Percentiles rank a stretch among this genome's conserved stretches.
These are phyloP conservation scores for Calidris pygmaea DNA, from an alignment of 2,113 vertebrate species.

Conservation along the genomic window DNA sequence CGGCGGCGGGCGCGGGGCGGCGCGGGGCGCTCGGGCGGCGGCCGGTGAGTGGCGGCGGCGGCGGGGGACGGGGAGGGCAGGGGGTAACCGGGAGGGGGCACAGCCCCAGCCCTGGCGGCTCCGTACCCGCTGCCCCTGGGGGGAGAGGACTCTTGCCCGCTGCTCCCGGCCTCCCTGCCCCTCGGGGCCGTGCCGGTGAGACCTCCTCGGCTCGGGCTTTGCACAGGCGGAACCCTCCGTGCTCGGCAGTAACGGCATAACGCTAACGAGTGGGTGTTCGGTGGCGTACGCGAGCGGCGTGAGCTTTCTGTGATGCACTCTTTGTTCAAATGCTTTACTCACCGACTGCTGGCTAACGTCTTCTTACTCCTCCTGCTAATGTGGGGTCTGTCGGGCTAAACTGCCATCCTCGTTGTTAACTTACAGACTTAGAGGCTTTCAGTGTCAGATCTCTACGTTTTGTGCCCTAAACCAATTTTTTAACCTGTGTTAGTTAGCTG, in stretches of 20 bases:
- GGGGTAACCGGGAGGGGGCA: background rate
- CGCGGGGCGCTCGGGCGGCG: background rate
- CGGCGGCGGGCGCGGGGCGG: background rate
- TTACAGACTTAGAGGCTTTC: rapidly evolving
- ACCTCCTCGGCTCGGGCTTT: background rate
- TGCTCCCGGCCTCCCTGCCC: no score
- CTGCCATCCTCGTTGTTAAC: background rate
- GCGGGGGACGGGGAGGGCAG: background rate
- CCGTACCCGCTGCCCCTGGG: background rate
- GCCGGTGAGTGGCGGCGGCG: background rate
- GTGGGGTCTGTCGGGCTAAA: rapidly evolving
- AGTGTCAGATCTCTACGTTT: rapidly evolving
- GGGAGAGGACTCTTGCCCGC: background rate
- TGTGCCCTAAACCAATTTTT: background rate
- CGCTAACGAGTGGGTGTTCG: background rate
- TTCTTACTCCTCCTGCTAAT: rapidly evolving
- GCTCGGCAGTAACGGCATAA: rapidly evolving
- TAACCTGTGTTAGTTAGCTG: background rate
- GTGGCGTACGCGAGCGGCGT: background rate
- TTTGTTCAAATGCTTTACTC: rapidly evolving
- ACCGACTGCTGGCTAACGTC: background rate
- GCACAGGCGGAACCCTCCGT: background rate
- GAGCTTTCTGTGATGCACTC: rapidly evolving
- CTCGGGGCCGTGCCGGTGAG: background rate
- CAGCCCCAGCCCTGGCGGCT: background rate